Evolutionary conservation across 2,888 invertebrate species (phyloP), one percentile per base, ranked within the genome.

Genomic region (Hybos culiciformis): DNA sequence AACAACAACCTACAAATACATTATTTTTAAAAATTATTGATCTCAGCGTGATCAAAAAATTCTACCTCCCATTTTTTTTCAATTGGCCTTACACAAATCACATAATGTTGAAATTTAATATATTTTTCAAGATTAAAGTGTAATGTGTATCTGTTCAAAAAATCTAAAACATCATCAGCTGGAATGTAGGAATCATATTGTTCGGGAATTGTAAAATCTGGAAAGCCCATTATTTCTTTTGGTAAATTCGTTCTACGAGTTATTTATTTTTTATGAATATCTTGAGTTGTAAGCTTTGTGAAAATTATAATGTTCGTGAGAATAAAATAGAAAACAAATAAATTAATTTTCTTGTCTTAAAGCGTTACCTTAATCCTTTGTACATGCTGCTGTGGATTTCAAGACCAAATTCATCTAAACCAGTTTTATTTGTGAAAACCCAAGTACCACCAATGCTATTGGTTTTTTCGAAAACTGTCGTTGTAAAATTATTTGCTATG

Each of bases 381-480:
- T 94, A 94, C 88, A 93, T 91, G 68, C 90, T 88, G 44, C 91
- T 85, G 61, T 91, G 90, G 32, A 91, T 77, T 1, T 86, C 84
- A 37, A 82, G 68, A 1, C 86, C 88, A 57, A 80, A 77, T 56
- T 76, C 70, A 58, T 87, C 81, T 26, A 71, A 73, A 2, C 82
- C 86, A 38, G 76, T 74, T 48, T 75, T 68, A 49, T 86, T 83
- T 0, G 83, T 83, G 59, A 87, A 92, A 2, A 87, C 80, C 94
- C 94, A 94, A 14, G 91, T 91, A 31, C 94, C 94, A n/a, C 93
- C 93, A 17, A 92, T 68, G 51, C 75, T 68, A 3, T 71, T 66
- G 0, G 78, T 74, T 60, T 84, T 81, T 61, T 94, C 94, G 60
- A 82, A 82, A 29, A 87, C 75, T 26, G 78, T 74, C 42, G 80